Conservation (phyloP, 2,888 invertebrate genomes). For the Timema podura region DNA sequence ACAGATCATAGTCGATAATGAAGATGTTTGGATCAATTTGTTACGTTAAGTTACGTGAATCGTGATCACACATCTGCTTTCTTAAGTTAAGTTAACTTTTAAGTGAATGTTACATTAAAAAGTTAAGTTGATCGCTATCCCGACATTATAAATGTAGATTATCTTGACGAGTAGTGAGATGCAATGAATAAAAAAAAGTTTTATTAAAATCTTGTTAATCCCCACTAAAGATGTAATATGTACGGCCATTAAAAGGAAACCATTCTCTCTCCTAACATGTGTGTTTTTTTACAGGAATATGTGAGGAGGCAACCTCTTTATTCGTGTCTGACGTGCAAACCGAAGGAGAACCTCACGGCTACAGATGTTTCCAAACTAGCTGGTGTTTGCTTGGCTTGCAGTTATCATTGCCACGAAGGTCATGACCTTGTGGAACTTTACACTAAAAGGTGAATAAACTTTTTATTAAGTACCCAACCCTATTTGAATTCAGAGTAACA, state of each 20-base stretch:
- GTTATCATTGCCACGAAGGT: constrained; percentile 89
- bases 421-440: constrained; percentile 94
- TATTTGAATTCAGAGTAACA: no score
- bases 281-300: constrained; percentile 66
- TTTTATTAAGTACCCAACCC: no score
- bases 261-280: constrained; percentile 16
- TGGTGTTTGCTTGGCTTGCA: constrained; percentile 92
- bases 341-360: constrained; percentile 49
- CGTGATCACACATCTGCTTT: no score
- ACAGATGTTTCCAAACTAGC: constrained; percentile 57
- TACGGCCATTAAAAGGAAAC: not conserved
- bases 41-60: no score
- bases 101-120: no score
- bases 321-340: constrained; percentile 86
- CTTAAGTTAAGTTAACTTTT: no score
- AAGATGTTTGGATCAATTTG: no score
- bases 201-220: not conserved
- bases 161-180: no score
- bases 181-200: no score
- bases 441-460: constrained; percentile 62
- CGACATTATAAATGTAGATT: no score
- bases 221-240: not conserved
- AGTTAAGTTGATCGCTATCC: no score
- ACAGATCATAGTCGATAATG: no score
- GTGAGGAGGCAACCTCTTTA: constrained; percentile 90